Conservation (phyloP, 2,888 invertebrate species). For the Tetanocera ferruginea region DNA sequence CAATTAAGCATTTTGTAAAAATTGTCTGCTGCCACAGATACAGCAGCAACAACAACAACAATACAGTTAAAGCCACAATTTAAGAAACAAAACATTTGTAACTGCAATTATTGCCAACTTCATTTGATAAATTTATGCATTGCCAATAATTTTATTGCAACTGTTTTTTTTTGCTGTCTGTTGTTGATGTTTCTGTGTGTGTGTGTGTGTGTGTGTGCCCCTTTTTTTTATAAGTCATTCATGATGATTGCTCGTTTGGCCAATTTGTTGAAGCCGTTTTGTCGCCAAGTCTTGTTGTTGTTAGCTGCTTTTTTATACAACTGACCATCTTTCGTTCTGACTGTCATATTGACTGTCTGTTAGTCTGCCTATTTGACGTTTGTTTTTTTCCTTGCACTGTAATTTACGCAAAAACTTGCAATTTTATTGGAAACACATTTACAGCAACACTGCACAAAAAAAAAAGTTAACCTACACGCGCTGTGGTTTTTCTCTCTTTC, state of each 20-base stretch:
- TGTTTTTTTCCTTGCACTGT: conserved; percentile 5
- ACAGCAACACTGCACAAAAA: neutral
- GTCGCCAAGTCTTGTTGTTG: conserved; percentile 26
- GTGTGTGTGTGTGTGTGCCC: neutral
- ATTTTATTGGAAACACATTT: conserved; percentile 50
- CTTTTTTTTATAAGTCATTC: conserved; percentile 1
- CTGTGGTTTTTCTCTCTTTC: no score
- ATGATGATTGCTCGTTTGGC: conserved; percentile 28
- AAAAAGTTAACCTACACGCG: neutral
- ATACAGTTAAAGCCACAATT: conserved; percentile 7
- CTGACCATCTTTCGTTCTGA: conserved; percentile 41
- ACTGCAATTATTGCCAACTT: conserved; percentile 42
- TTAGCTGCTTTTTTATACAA: conserved; percentile 47
- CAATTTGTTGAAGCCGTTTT: neutral
- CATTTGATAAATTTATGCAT: conserved; percentile 55
- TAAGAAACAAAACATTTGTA: conserved; percentile 44
- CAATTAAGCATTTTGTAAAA: conserved; percentile 65
- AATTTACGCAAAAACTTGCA: conserved; percentile 32
- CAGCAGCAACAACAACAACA: conserved; percentile 31
- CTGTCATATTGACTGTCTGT: conserved; percentile 17
- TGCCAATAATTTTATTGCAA: conserved; percentile 42
- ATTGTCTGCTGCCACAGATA: conserved; percentile 43
- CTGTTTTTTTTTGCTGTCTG: neutral
- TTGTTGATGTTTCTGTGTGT: neutral
- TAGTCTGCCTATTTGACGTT: conserved; percentile 26